Percentiles rank a stretch among this genome's conserved stretches.
These are phyloP conservation scores for Mus pahari DNA, from an alignment of 2,113 vertebrate genomes.

Conservation along the genomic window DNA sequence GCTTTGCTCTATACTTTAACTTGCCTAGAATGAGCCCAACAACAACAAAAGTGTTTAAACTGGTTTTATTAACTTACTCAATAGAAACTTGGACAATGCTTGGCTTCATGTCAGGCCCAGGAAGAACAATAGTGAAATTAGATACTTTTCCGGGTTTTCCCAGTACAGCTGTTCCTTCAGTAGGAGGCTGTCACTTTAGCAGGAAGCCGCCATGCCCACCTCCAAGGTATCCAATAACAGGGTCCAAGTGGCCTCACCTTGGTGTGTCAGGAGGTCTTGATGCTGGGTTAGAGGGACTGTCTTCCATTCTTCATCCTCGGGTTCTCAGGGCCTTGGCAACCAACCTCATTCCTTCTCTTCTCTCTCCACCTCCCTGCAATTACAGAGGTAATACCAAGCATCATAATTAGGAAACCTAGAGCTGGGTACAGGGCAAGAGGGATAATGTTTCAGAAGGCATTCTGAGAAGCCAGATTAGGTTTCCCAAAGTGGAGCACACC, in stretches of 20 bases:
- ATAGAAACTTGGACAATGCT: background rate
- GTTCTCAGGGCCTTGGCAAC: background rate
- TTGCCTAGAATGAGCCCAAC: background rate
- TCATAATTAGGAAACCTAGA: background rate
- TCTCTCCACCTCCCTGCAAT: background rate
- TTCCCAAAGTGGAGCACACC: slow-evolving; percentile 25
- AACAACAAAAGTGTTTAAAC: background rate
- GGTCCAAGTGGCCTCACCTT: rapidly evolving
- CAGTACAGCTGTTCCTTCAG: background rate
- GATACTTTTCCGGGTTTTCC: background rate
- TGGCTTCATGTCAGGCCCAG: background rate
- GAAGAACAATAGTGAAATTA: slow-evolving; percentile 18
- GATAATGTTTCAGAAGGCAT: slow-evolving; percentile 57
- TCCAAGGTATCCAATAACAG: background rate
- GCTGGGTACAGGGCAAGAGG: background rate
- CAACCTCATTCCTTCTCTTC: background rate
- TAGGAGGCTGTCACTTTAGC: background rate
- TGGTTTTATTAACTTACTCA: background rate
- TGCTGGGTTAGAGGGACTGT: background rate
- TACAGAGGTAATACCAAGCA: background rate
- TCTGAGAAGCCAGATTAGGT: slow-evolving; percentile 48
- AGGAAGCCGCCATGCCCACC: background rate
- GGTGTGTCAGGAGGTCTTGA: background rate
- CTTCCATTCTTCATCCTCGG: background rate
- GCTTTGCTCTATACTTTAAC: background rate